Evolutionary conservation across 1,140 invertebrate genomes (phyloP), one percentile per base, ranked within the genome.

Genomic region (Papilio aristodemus): DNA sequence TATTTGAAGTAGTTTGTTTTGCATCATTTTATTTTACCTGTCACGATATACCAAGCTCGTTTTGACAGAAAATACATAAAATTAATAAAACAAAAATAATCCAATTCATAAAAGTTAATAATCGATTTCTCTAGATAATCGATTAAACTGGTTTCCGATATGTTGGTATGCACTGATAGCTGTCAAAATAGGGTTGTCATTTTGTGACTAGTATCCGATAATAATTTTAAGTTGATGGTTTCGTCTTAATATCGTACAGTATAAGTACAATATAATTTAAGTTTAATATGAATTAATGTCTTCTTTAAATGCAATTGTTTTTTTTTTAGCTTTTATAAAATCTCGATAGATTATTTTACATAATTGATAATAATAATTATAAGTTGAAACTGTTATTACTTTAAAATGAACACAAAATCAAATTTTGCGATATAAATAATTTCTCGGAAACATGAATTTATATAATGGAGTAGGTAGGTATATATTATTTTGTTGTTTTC

Each of bases 211-310:
- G 67, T 62, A 59, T 68, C 46, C 19, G 19, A 54, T 22, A 22
- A 54, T 46, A 4, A 19, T 9, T 54, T n/a, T 25, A 54, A 22
- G 17, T 54, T 13, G 17, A 25, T 54, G 19, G 46, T 22, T 54
- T 54, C 19, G 17, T 54, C 9, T 43, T 71, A 60, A 68, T 68
- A 57, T 70, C 73, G 74, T 86, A 85, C 75, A 81, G 22, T 59
- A 72, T 77, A 89, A 89, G 86, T 89, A 89, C 85, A 89, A 89
- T 83, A 68, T 69, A 68, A 41, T 14, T 70, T 70, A 67, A 66
- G 63, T 67, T 67, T 67, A 41, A 73, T 62, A 71, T 70, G 27
- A 67, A 74, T 9, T 71, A 43, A 38, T 59, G 70, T 64, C 58
- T 32, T 69, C 68, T 74, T 73, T 68, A 72, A 83, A 85, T 87